Conservation (phyloP, 2,113 vertebrate genomes). For the Ciconia boyciana region DNA sequence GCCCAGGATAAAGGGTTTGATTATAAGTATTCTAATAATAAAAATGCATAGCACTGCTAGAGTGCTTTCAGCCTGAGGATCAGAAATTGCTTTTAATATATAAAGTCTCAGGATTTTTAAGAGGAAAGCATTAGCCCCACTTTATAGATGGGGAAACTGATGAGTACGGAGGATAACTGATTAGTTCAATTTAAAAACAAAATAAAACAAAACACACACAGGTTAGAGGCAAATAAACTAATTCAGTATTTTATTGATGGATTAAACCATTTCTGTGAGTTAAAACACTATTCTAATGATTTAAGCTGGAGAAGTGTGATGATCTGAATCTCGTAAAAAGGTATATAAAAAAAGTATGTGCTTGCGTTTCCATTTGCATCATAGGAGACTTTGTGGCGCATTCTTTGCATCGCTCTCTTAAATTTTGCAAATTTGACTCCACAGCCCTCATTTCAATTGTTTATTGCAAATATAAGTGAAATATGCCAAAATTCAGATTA, state of each 20-base stretch:
- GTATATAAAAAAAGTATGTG: background rate
- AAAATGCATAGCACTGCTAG: background rate
- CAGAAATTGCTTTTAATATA: constrained; percentile 11
- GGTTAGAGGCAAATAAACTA: background rate
- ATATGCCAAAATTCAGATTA: background rate
- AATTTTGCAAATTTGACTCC: background rate
- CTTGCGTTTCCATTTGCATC: background rate
- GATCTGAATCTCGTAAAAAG: background rate
- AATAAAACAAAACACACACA: background rate
- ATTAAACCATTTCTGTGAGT: background rate
- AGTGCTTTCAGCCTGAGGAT: constrained; percentile 6
- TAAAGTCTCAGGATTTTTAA: background rate
- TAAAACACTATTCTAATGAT: background rate
- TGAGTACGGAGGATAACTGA: background rate
- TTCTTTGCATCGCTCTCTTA: background rate
- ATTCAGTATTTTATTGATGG: background rate
- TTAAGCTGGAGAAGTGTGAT: background rate
- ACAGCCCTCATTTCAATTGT: background rate
- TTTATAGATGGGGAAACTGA: background rate
- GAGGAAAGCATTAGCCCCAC: background rate
- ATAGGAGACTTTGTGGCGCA: background rate
- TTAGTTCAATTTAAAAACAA: background rate
- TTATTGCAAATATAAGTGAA: background rate
- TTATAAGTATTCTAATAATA: constrained; percentile 29
- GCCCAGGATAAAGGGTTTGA: background rate